Percentiles rank a stretch among this genome's conserved stretches.
Evolutionary conservation across 1,140 invertebrate species (phyloP).

Genomic region (Drosophila santomea): DNA sequence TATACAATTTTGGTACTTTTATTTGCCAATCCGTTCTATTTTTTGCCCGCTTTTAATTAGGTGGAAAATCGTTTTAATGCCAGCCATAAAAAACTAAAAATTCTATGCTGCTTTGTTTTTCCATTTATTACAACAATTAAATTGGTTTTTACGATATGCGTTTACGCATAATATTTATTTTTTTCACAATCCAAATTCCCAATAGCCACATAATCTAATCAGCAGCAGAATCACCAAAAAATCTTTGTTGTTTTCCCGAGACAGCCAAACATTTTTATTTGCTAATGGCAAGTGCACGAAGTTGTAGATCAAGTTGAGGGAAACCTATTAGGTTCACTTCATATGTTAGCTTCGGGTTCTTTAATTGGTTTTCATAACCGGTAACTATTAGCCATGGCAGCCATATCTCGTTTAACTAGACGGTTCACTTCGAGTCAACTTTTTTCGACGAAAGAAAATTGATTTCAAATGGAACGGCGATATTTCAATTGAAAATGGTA

Average conservation of each 20-base stretch:
- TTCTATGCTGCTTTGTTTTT: conserved; percentile 11
- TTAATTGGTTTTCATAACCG: conserved; percentile 14
- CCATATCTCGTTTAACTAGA: conserved; percentile 32
- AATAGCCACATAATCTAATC: conserved; percentile 15
- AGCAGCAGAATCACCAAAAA: neutral
- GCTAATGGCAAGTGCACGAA: neutral
- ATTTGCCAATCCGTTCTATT: conserved; percentile 9
- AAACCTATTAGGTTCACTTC: neutral
- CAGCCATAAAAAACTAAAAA: conserved; percentile 32
- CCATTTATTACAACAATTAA: conserved; percentile 44
- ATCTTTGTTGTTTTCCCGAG: neutral
- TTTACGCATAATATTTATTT: neutral
- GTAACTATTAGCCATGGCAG: conserved; percentile 18
- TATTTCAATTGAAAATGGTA: conserved; percentile 6
- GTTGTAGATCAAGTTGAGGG: neutral
- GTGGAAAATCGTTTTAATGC: conserved; percentile 31
- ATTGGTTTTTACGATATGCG: conserved; percentile 35
- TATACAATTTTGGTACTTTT: conserved; percentile 5
- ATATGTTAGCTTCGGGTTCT: conserved; percentile 6
- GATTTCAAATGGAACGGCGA: conserved; percentile 1
- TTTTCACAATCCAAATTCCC: neutral
- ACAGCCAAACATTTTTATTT: neutral
- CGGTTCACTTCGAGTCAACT: conserved; percentile 19
- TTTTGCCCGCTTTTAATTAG: conserved; percentile 30
- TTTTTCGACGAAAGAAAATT: conserved; percentile 3